Evolutionary conservation across 2,888 invertebrate species (phyloP), one percentile per base, ranked within the genome.

Genomic region (Andrena chrysosceles): DNA sequence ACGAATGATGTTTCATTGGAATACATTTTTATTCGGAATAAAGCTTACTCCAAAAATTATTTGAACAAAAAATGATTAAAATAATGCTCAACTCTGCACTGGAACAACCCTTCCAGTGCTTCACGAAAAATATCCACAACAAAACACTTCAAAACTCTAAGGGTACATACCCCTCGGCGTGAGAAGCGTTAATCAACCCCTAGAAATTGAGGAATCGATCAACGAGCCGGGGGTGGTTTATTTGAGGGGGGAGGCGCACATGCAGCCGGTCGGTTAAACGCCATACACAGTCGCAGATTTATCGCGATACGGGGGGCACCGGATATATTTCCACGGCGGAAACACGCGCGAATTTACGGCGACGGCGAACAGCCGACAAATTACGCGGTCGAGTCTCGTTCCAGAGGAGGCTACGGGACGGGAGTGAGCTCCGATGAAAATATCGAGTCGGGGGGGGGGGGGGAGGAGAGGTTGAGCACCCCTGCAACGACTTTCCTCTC

Each of bases 301-400:
- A 71, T 63, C 62, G 71, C 42, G 71, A 71, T 70, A 33, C 31
- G 10, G 8, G 26, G 13, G 54, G 20, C 20, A 42, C 16, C 33
- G 48, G 62, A 72, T 64, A 63, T 63, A 72, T 72, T 64, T 63
- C 16, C 63, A 72, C 35, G 13, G 63, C 52, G 72, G 16, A 64
- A 54, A 29, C 64, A 31, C 8, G n/a, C 23, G 70, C 16, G 33
- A 54, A 33, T 63, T 26, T 54, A 29, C 33, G 6, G 64, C 60
- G 23, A 13, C 54, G 23, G 48, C 56, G 31, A 71, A 62, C 33
- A 48, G 20, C n/a, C 35, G 20, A 70, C 59, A 42, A 70, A 70
- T 71, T 49, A 29, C 49, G 49, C 13, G 49, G 49, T 8, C 26
- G 42, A 54, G 20, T 54, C 54, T 54, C 20, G 54, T 23, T 54